Evolutionary conservation across 2,113 vertebrate species (phyloP), one percentile per base, ranked within the genome.

Genomic region (Microcebus ravelobensis): DNA sequence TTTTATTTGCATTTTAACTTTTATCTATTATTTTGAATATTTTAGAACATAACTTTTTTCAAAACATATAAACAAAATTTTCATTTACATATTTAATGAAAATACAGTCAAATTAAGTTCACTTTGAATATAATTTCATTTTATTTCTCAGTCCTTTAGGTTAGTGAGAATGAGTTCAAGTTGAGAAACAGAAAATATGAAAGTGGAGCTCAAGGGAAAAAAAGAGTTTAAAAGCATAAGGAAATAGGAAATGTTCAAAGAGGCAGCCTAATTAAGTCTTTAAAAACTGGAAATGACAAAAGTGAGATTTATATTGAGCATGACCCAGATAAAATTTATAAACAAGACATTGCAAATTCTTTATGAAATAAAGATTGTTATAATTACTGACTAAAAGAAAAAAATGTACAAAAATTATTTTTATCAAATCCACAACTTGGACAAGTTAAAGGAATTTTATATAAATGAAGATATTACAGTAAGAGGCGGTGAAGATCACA

Each of bases 201-300:
- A 95, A 84, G 52, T 71, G 65, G 61, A 39, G 34, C n/a, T 95
- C 14, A 48, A 4, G 42, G 34, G 21, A 10, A 52, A 79, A 82
- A 83, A 70, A 73, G 42, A 4, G 29, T 10, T 74, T 31, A 81
- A 34, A 93, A 79, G 13, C 48, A 31, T 67, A 67, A 86, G 88
- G 48, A 87, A 88, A 90, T 14, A 91, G 29, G 74, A 91, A 93
- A 52, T 59, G 12, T 87, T 77, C 68, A n/a, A n/a, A 86, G 36
- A 79, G 48, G 1, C 8, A 87, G 50, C 0, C 68, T 84, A 50
- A 31, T 94, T 70, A 94, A 29, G 6, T 39, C 80, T 94, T 90
- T 91, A 70, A 93, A 71, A 92, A 86, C n/a, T 80, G 21, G 29
- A 95, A 92, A 63, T 5, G 85, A 95, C 71, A 70, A 91, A 94